A percentile compares a stretch with the other conserved stretches of the same genome.
phyloP scores from a whole-genome alignment of 2,113 vertebrate genomes.

The Vulpes lagopus region DNA sequence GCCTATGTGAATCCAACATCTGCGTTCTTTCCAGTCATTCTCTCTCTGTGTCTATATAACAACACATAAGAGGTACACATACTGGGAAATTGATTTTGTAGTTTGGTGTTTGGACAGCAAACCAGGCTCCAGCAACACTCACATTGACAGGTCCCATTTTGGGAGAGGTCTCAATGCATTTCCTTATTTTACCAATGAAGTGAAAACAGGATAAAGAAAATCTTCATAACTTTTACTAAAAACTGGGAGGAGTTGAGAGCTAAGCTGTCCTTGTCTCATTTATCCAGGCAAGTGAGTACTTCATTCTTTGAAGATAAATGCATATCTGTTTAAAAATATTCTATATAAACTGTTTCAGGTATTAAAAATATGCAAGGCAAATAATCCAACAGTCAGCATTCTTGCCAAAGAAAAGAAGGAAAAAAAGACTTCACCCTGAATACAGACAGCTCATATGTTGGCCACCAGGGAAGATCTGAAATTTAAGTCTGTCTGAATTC shows the following conservation, averaged over 20 bases:
- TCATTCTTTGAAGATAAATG: conserved; percentile 78
- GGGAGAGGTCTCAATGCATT: conserved; percentile 15
- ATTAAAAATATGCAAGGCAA: conserved; percentile 82
- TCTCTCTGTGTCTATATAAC: neutral
- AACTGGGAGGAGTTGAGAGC: neutral
- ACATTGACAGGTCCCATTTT: neutral
- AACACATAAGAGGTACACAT: neutral
- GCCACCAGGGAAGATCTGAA: conserved; percentile 80
- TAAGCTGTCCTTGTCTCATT: neutral
- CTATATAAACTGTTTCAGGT: conserved; percentile 72
- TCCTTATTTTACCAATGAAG: conserved; percentile 41
- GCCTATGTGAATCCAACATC: neutral
- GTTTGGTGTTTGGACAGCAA: conserved; percentile 21
- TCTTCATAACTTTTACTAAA: conserved; percentile 62
- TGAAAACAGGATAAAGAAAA: conserved; percentile 63
- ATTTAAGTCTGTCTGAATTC: conserved; percentile 71
- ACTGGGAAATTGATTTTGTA: conserved; percentile 28
- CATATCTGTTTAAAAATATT: conserved; percentile 81
- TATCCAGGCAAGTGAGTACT: conserved; percentile 44
- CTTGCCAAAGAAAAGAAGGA: conserved; percentile 79
- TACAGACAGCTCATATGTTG: conserved; percentile 74
- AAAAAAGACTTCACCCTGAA: conserved; percentile 70
- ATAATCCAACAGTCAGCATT: conserved; percentile 75
- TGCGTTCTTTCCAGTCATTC: neutral
- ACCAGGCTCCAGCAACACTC: neutral